These are phyloP conservation scores for Scaptomyza cyrtandrae DNA, from an alignment of 2,888 invertebrate genomes.

Conservation along the genomic window DNA sequence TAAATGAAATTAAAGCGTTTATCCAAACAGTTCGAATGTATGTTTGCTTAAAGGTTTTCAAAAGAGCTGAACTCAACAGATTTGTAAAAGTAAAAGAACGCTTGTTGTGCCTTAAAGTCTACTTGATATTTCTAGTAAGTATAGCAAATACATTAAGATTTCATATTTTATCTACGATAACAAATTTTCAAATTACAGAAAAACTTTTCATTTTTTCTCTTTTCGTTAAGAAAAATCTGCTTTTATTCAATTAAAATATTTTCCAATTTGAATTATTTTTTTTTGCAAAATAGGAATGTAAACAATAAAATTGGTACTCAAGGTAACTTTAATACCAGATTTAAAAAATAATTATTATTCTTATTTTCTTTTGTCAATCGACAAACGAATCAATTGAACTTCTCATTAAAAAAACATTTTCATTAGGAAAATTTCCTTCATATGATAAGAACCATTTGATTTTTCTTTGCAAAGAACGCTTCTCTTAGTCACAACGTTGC, in stretches of 20 bases:
- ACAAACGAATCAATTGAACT: neutral
- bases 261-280: too few relatives aligned
- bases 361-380: neutral
- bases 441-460: neutral
- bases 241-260: too few relatives aligned
- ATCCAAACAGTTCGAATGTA: neutral
- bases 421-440: neutral
- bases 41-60: neutral
- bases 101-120: neutral
- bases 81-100: neutral
- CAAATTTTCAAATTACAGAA: too few relatives aligned
- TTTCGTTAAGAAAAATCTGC: too few relatives aligned
- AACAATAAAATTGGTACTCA: too few relatives aligned
- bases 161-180: too few relatives aligned
- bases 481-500: neutral
- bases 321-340: too few relatives aligned
- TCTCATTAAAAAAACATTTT: neutral
- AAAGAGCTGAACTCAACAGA: neutral
- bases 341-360: too few relatives aligned
- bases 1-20: slow-evolving; percentile 12
- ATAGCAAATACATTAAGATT: too few relatives aligned
- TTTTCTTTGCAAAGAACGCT: too few relatives aligned
- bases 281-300: too few relatives aligned
- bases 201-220: too few relatives aligned
- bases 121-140: neutral